A percentile compares a stretch with the other conserved stretches of the same genome.
phyloP scores from a whole-genome alignment of 2,797 vertebrate genomes.

The Tenualosa ilisha region DNA sequence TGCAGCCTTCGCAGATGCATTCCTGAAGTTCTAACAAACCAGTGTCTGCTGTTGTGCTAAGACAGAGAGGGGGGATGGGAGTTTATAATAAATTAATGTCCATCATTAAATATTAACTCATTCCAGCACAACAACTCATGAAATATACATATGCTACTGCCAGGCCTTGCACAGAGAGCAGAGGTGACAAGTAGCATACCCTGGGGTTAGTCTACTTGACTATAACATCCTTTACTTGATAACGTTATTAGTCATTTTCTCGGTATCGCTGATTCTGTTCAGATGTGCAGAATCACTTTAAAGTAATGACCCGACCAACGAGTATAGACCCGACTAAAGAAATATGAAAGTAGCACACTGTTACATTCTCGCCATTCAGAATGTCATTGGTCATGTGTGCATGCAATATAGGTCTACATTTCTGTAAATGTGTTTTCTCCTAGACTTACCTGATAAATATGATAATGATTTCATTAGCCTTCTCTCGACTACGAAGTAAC shows the following conservation, averaged over 20 bases:
- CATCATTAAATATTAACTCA: slow-evolving; percentile 30
- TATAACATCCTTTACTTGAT: background rate
- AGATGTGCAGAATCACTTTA: background rate
- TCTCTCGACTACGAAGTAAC: background rate
- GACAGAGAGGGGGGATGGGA: background rate
- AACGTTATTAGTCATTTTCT: background rate
- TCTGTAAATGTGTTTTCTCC: too few relatives aligned
- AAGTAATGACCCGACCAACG: background rate
- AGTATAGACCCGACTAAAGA: background rate
- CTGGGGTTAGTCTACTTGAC: background rate
- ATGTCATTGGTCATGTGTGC: background rate
- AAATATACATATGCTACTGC: slow-evolving; percentile 27
- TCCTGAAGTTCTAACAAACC: background rate
- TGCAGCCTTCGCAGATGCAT: background rate
- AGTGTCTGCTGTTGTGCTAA: background rate
- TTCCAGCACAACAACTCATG: slow-evolving; percentile 12
- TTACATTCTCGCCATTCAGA: background rate
- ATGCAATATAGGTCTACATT: background rate
- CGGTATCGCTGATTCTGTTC: background rate
- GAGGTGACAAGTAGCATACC: background rate
- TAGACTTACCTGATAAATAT: background rate
- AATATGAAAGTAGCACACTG: background rate
- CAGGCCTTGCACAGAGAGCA: background rate
- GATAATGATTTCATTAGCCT: background rate
- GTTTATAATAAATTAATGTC: slow-evolving; percentile 32